Evolutionary conservation across 1,140 invertebrate species (phyloP), one percentile per base, ranked within the genome.

Genomic region (Drosophila simulans): DNA sequence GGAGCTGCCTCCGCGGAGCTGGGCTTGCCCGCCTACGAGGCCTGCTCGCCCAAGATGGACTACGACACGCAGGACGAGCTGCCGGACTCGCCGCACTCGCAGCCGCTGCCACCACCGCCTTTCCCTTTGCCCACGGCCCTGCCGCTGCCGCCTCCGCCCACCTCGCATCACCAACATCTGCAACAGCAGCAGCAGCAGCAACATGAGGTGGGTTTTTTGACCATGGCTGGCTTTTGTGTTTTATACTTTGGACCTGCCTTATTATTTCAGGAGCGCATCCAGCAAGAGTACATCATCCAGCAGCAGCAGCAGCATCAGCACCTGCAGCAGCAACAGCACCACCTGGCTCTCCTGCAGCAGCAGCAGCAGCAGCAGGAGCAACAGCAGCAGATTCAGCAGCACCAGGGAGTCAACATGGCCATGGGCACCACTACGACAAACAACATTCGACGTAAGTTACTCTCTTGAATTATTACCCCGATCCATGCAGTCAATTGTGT

Each of bases 251-350:
- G 27, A 31, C 7, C 31, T 10, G 31, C 31, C 31, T 2, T 42
- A 17, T 17, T 15, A 11, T 45, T 45, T 45, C 7, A 45, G 49
- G 89, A 91, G 59, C 90, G 89, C 53, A 78, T 90, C 17, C 88
- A 91, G 49, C 82, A 91, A 42, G 88, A 90, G 43, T 90, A 73
- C 46, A 75, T 90, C 60, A 49, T 90, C 52, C 88, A 91, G 49
- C 88, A 91, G 58, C 88, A 90, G 40, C 85, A 90, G 34, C 85
- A 90, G 13, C 85, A 85, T 43, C 77, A 89, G 35, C 80, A 91
- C 42, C 62, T 91, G 55, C 88, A 91, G 20, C 88, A 91, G 31
- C 31, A 31, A 40, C 88, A 91, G 52, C 89, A 91, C 57, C 82
- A 86, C 55, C 72, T 83, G 66, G 83, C 75, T 13, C 46, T 88